phyloP scores from a whole-genome alignment of 1,140 invertebrate genomes.

The Drosophila nebulosa region DNA sequence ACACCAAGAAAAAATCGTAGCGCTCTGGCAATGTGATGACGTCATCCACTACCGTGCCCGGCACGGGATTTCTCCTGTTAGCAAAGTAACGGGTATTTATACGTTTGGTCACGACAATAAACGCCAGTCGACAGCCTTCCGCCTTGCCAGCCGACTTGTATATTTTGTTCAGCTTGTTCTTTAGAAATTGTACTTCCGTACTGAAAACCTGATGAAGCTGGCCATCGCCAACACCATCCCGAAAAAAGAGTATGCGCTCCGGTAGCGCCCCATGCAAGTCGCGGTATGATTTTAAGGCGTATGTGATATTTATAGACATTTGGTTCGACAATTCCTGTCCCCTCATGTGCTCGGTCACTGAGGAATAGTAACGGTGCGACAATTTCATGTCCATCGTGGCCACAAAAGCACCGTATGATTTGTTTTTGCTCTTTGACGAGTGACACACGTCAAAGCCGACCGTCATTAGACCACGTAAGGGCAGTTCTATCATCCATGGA shows the following conservation, averaged over 20 bases:
- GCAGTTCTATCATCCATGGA: conserved; percentile 89
- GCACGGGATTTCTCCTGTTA: conserved; percentile 86
- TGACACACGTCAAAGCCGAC: conserved; percentile 95
- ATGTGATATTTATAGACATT: conserved; percentile 84
- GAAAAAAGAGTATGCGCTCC: conserved; percentile 85
- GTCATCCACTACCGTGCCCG: conserved; percentile 94
- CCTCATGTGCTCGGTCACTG: conserved; percentile 84
- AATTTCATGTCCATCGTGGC: conserved; percentile 85
- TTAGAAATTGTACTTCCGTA: conserved; percentile 84
- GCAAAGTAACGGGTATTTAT: conserved; percentile 87
- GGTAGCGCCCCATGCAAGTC: conserved; percentile 81
- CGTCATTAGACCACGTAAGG: conserved; percentile 88
- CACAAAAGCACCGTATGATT: conserved; percentile 89
- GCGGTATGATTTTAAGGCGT: conserved; percentile 83
- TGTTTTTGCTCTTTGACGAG: conserved; percentile 84
- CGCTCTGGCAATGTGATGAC: conserved; percentile 90
- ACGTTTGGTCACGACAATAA: conserved; percentile 88
- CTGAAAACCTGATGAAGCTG: conserved; percentile 86
- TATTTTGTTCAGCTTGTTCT: conserved; percentile 81
- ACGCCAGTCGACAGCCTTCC: conserved; percentile 83
- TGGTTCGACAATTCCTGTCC: conserved; percentile 88
- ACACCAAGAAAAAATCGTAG: conserved; percentile 92
- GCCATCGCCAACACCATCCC: conserved; percentile 93
- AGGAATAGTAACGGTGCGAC: conserved; percentile 47
- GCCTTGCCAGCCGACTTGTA: conserved; percentile 77